Base-by-base conservation (phyloP, 2,113 vertebrate genomes). In the Odocoileus virginianus region DNA sequence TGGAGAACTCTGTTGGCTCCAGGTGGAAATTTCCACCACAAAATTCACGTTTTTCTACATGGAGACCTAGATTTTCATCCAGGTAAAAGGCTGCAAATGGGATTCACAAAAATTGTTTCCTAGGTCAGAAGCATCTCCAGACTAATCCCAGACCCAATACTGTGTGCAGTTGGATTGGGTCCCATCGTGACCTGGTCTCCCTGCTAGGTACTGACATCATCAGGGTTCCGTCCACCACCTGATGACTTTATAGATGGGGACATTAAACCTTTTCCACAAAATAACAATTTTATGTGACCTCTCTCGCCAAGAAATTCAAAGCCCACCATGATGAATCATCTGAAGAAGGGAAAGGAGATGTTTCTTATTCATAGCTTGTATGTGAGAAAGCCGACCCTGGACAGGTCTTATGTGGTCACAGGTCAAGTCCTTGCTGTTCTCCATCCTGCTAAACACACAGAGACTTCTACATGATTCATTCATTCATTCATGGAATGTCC, bases 1-100 rank as follows among this genome's bases (percentile, higher is more conserved):
- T 67, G 36, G 78, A 79, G 16, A 76, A n/a, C 36, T 94, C 92
- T 89, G 14, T 58, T 47, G 30, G 82, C 88, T 88, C 64, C 74
- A 61, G 52, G 76, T 91, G 96, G 93, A 97, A 97, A 97, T 97
- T 97, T 97, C 97, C 93, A 67, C 55, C 71, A 84, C 74, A 14
- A 93, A 76, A 12, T 52, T 43, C 50, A 25, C 15, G 0, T 40
- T 91, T 96, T 40, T 82, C 33, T 27, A 2, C 36, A 25, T 1
- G 50, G 64, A 95, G 81, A 55, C 71, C 45, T 86, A 52, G 30
- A 17, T 84, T 91, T 83, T 50, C 54, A 14, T 23, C n/a, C 45
- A 33, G 27, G 81, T 19, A 19, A 94, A 57, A 89, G 54, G 21
- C 90, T 91, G 19, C 45, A 83, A 47, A 64, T n/a, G 33, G 33